These are phyloP conservation scores for Notospermus geniculatus DNA, from an alignment of 1,140 invertebrate genomes.

Conservation along the genomic window DNA sequence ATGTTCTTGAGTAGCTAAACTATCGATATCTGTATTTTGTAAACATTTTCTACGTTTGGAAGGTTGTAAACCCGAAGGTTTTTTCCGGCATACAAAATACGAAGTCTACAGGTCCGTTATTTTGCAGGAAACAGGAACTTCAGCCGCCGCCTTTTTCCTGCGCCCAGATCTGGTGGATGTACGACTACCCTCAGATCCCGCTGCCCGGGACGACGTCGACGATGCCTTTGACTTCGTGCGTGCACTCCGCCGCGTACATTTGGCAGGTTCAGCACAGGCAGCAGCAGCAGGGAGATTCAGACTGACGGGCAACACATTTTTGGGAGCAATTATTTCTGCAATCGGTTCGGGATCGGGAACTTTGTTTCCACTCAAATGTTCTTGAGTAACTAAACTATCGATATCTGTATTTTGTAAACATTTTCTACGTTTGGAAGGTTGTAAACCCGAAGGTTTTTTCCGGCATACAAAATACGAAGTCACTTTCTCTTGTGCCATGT, in stretches of 20 bases:
- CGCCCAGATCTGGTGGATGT: too few relatives aligned
- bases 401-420: constrained; percentile 20
- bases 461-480: constrained; percentile 37
- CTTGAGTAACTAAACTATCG: background rate
- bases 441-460: constrained; percentile 28
- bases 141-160: too few relatives aligned
- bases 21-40: background rate
- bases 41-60: constrained; percentile 43
- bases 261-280: background rate
- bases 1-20: background rate
- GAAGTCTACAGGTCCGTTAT: constrained; percentile 20
- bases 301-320: constrained; percentile 9
- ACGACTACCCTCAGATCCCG: background rate
- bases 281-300: constrained; percentile 18
- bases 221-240: too few relatives aligned
- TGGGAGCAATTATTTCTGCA: background rate
- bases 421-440: constrained; percentile 43
- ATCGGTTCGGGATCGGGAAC: background rate
- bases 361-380: background rate
- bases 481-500: constrained; percentile 41
- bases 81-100: constrained; percentile 37
- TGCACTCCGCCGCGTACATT: background rate
- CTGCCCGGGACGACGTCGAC: too few relatives aligned
- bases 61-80: constrained; percentile 26
- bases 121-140: too few relatives aligned